Evolutionary conservation across 1,140 invertebrate species (phyloP), one percentile per base, ranked within the genome.

Genomic region (Mactra quadrangularis): DNA sequence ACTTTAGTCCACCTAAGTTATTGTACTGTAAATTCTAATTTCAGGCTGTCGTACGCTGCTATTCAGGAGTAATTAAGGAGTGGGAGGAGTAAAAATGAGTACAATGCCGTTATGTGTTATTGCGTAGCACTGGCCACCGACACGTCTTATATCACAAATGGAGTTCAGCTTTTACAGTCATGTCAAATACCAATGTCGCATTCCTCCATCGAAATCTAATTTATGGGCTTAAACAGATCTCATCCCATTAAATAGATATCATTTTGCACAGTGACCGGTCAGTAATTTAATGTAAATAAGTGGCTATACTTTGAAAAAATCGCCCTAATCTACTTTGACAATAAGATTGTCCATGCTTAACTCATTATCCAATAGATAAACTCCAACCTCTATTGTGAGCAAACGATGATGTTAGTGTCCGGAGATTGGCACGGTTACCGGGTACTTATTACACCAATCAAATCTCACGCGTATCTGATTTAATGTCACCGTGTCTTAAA

Each of bases 291-390:
- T 52, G 70, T 55, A 72, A 72, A 72, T 72, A 72, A 57, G 27
- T 72, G 70, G 52, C 70, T 6, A 50, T 22, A 41, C 31, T 41
- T 41, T 55, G 53, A 57, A 55, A n/a, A 55, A 72, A 52, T 72
- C 15, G 70, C 52, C 25, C 2, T 52, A 72, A 72, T 72, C 70
- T 57, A 72, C 70, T 57, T 35, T 72, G 70, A 72, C 70, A 72
- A 72, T 72, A 55, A 72, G 41, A 72, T 72, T 72, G 70, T 55
- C 70, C 70, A 47, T 72, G 70, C 70, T 72, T 72, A 72, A 72
- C 35, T 57, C 35, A 72, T 72, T 72, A 72, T 72, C 70, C 70
- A 72, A 72, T 72, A 72, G 70, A 72, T 72, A 72, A 72, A 72
- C 70, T 29, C 52, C 19, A 13, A n/a, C 3, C 22, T 52, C 31